Base-by-base conservation (phyloP, 2,113 vertebrate species). In the Lasiurus borealis region DNA sequence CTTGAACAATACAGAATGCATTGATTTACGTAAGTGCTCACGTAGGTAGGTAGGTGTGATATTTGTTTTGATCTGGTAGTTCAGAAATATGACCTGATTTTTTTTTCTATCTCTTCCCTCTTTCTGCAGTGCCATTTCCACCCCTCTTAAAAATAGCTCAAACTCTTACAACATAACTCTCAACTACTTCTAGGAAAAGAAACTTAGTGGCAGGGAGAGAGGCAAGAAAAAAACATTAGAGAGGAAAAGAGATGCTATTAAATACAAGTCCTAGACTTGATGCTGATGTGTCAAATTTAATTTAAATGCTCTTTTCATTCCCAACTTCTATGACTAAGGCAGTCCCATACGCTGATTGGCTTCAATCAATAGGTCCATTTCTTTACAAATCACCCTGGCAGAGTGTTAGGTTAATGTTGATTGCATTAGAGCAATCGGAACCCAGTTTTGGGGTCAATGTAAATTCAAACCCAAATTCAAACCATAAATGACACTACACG, bases 1-100 rank as follows among this genome's bases (percentile, higher is more conserved):
- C 52, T 90, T 81, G 31, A 78, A 59, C 6, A 83, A 34, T 86
- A 90, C 34, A 85, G 27, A 86, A 62, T 84, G 46, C 81, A 90
- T 71, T 83, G 21, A 27, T 25, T 86, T 81, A 84, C 81, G 13
- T 91, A 84, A 86, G 36, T 62, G 27, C n/a, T 89, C 10, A 57
- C 21, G 1, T 83, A 89, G 19, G 36, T 46, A 62, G 15, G 3
- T 48, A 64, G 68, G 11, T 66, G 31, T 62, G 46, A 52, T 52
- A 7, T 23, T 44, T 81, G 15, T 29, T 91, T 91, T 90, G 0
- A 82, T 71, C 21, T 87, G 78, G 16, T 27, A 72, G 16, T 80
- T 94, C 16, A 72, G 31, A 92, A 84, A 85, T 84, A 77, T 10
- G 34, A 80, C 14, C 16, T 46, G 15, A 50, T 81, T 64, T 81